phyloP scores from a whole-genome alignment of 2,888 invertebrate species.

The Macrophya annulata region DNA sequence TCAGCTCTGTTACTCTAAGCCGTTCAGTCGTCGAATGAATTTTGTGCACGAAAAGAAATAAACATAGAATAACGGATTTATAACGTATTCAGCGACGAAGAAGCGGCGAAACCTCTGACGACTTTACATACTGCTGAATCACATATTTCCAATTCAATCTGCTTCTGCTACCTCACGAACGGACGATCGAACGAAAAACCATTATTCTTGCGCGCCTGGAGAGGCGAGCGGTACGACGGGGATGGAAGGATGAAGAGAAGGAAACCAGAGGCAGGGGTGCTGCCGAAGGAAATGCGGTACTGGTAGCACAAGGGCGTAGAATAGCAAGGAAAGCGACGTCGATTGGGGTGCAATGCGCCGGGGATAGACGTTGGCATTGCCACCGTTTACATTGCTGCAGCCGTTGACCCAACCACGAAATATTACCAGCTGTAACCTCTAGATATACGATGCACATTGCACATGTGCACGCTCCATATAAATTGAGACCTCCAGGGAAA shows the following conservation, averaged over 20 bases:
- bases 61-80: constrained; percentile 49
- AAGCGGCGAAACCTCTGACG: constrained; percentile 63
- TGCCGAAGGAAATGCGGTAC: constrained; percentile 59
- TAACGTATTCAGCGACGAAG: constrained; percentile 55
- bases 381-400: constrained; percentile 69
- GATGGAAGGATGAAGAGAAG: constrained; percentile 56
- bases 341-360: constrained; percentile 46
- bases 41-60: constrained; percentile 36
- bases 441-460: constrained; percentile 35
- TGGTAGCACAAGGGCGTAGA: constrained; percentile 46
- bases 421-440: constrained; percentile 70
- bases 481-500: constrained; percentile 30
- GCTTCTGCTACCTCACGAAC: constrained; percentile 61
- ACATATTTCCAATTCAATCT: constrained; percentile 76
- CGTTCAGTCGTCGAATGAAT: constrained; percentile 18
- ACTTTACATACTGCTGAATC: constrained; percentile 75
- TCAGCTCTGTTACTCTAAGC: background rate
- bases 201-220: constrained; percentile 69
- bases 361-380: background rate
- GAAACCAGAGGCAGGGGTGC: constrained; percentile 33
- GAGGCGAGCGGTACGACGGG: constrained; percentile 35
- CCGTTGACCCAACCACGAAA: constrained; percentile 71
- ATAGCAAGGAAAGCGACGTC: constrained; percentile 58
- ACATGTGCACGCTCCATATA: constrained; percentile 32
- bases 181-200: constrained; percentile 73